phyloP scores from a whole-genome alignment of 2,888 invertebrate genomes.

The Andrena camellia region DNA sequence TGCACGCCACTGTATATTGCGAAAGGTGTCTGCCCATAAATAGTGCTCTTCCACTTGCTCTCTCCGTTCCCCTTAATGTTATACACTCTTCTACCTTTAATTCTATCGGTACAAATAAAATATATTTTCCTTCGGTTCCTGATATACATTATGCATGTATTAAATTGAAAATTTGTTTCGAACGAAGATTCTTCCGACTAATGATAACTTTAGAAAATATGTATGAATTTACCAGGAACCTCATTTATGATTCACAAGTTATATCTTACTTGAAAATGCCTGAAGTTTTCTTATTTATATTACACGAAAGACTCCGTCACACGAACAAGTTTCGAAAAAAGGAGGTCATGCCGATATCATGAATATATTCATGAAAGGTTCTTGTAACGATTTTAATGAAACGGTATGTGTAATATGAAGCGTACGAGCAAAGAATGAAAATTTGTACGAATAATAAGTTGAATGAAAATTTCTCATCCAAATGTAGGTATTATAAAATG shows the following conservation, averaged over 20 bases:
- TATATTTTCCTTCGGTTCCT: neutral
- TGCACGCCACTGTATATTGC: too few relatives aligned
- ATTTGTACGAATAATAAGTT: neutral
- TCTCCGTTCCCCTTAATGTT: neutral
- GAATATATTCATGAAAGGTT: neutral
- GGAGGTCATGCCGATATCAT: constrained; percentile 7
- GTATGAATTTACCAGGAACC: neutral
- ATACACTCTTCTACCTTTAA: neutral
- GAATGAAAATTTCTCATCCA: neutral
- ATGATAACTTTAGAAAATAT: neutral
- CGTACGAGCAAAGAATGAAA: neutral
- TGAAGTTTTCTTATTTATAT: constrained; percentile 6
- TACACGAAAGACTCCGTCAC: neutral
- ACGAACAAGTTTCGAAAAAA: constrained; percentile 1
- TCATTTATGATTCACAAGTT: neutral
- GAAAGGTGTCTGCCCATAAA: neutral
- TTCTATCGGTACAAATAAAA: neutral
- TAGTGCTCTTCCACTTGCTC: neutral
- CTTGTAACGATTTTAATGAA: neutral
- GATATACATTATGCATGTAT: neutral
- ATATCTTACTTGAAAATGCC: neutral
- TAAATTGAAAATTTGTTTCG: neutral
- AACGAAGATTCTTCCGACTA: neutral
- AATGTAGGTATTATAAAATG: neutral
- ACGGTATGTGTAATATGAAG: neutral